phyloP scores from a whole-genome alignment of 1,140 invertebrate species.

The Dufourea novaeangliae region DNA sequence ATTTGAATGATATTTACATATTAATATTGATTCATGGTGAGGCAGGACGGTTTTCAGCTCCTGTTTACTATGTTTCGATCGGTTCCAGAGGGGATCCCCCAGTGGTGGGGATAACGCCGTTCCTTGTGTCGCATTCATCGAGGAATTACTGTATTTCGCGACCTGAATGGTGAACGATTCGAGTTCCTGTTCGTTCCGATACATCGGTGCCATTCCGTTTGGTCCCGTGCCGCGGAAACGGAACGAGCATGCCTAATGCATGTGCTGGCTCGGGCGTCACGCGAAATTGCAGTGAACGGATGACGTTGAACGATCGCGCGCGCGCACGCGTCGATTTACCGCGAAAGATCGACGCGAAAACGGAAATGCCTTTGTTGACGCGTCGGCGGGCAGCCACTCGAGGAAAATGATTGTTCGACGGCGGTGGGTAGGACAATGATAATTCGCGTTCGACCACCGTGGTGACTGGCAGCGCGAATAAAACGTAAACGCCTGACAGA shows the following conservation, averaged over 20 bases:
- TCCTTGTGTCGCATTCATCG: no score
- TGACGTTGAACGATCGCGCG: no score
- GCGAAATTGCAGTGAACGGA: constrained; percentile 29
- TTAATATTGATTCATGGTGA: no score
- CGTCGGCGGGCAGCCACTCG: constrained; percentile 34
- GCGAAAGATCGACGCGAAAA: constrained; percentile 12
- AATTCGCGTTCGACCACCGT: constrained; percentile 29
- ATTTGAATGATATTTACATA: no score
- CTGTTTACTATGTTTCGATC: no score
- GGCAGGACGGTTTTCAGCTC: no score
- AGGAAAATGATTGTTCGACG: constrained; percentile 49
- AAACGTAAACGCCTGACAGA: constrained; percentile 34
- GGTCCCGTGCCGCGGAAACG: no score
- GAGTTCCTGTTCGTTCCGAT: not conserved
- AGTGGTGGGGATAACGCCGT: no score
- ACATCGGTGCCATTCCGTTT: not conserved
- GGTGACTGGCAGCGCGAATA: constrained; percentile 40
- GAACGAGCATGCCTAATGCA: constrained; percentile 5
- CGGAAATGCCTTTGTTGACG: constrained; percentile 50
- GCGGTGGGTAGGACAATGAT: constrained; percentile 50
- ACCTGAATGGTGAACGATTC: not conserved
- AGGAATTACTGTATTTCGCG: no score
- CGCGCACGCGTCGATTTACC: constrained; percentile 18
- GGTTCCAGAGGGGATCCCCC: no score
- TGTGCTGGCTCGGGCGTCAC: not conserved